Evolutionary conservation across 2,888 invertebrate genomes (phyloP), one percentile per base, ranked within the genome.

Genomic region (Synergus itoensis): DNA sequence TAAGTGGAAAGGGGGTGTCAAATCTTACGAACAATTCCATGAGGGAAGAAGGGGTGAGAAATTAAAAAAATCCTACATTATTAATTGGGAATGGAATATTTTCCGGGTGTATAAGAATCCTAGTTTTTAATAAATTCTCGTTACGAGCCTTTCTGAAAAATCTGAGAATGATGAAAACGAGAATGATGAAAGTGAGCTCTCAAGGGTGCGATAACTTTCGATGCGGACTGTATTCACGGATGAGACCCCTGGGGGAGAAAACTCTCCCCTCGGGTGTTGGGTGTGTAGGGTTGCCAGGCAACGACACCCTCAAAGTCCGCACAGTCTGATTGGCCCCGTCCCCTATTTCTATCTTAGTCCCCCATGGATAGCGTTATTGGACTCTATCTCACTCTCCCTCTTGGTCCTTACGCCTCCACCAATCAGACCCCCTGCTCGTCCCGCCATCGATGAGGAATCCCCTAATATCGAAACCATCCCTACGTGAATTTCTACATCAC

Each of bases 221-320:
- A 79, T 78, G 79, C 83, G 81, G 83, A 83, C 83, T 83, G 83
- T 83, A 83, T 83, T 82, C 77, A 80, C 78, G 84, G 84, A 82
- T 84, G 82, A 81, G 80, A 81, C 82, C 78, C 79, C 76, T 36
- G 85, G 84, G 85, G 81, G 84, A 84, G 84, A 84, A 84, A 86
- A 84, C 84, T 85, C 84, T 84, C 85, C 85, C 86, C 85, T 85
- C 81, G 84, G 83, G 86, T 85, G 85, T 85, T 84, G 83, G 83
- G 83, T 80, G 84, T 82, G 80, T 80, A 81, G 81, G 79, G 92
- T 92, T 92, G 91, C 92, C 87, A 87, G 87, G 92, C 91, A 91
- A 92, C 92, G 88, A 88, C 85, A 86, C 85, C 86, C 85, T 84
- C 84, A 64, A 80, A 79, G 81, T 84, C 82, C 83, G 82, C 80